Evolutionary conservation across 2,888 invertebrate genomes (phyloP), one percentile per base, ranked within the genome.

Genomic region (Craniophora ligustri): DNA sequence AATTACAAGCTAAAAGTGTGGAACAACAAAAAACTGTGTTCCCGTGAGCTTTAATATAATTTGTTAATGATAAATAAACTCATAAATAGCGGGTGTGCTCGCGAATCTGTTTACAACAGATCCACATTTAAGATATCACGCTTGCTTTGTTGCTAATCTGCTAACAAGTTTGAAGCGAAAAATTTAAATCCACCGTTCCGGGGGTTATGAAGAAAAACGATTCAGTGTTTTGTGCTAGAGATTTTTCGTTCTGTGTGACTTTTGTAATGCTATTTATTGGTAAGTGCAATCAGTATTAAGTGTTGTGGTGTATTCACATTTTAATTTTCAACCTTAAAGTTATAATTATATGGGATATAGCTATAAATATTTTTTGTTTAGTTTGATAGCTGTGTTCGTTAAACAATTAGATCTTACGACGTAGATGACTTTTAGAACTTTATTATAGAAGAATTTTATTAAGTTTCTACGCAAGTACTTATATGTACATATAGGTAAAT

Each of bases 41-140:
- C 81, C 79, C 79, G 78, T 79, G 82, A 84, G 87, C 86, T 91
- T 91, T 91, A 89, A 93, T 93, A 93, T 93, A 93, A 93, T 94
- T 94, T 90, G 93, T 90, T 93, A 93, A 93, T 94, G 93, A 93
- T 93, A 93, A 93, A 93, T 93, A 94, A 93, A 93, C 93, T 88
- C 93, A 93, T 94, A 94, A 94, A 93, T 93, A 82, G 76, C 76
- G 63, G 78, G 78, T 82, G 89, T 85, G 88, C 84, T 82, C 89
- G 89, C 76, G 92, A 92, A 92, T 93, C 92, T 92, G 93, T 92
- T 92, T 92, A 92, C 92, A 92, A 78, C 92, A 91, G 93, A 93
- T 93, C 86, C 87, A 86, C 92, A 91, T 92, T 92, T 92, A 93
- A 93, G 93, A 93, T 93, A 93, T 89, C 87, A 81, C 81, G 71